phyloP scores from a whole-genome alignment of 37 sponge, comb jelly and placozoan species.

The Cliona cf. orientalis region DNA sequence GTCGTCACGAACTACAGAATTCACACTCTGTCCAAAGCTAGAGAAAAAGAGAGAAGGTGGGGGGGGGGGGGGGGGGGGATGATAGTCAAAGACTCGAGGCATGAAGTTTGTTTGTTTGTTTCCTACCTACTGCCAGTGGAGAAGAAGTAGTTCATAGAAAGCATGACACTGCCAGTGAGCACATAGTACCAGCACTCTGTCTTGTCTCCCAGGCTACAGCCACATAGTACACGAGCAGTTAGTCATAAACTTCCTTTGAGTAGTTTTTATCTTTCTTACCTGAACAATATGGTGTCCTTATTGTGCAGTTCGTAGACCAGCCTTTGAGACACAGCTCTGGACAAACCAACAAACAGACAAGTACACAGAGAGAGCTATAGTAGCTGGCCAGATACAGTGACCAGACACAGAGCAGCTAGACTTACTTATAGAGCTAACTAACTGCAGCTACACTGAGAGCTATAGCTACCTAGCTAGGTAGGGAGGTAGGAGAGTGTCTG shows the following conservation, averaged over 20 bases:
- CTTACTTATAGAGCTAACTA: background rate
- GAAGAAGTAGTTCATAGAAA: slow-evolving; percentile 44
- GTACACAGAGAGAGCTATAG: too few species aligned
- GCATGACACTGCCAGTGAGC: slow-evolving; percentile 59
- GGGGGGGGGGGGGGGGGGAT: too few species aligned
- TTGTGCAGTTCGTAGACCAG: slow-evolving; percentile 17
- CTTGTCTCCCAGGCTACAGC: slow-evolving; percentile 32
- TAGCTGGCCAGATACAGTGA: too few species aligned
- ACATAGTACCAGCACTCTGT: slow-evolving; percentile 70
- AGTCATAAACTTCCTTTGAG: too few species aligned
- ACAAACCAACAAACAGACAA: slow-evolving; percentile 34
- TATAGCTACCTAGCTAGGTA: too few species aligned
- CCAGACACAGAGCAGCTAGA: too few species aligned
- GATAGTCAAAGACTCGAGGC: too few species aligned
- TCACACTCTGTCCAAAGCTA: slow-evolving; percentile 53
- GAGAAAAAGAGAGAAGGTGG: background rate
- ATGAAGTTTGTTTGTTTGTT: too few species aligned
- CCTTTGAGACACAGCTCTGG: slow-evolving; percentile 18
- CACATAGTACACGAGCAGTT: too few species aligned
- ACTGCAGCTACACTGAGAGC: too few species aligned
- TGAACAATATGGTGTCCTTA: slow-evolving; percentile 34
- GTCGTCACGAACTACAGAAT: slow-evolving; percentile 31
- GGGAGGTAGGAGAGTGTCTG: too few species aligned
- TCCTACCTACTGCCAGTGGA: slow-evolving; percentile 56
- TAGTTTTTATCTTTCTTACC: too few species aligned